phyloP scores from a whole-genome alignment of 2,888 invertebrate species.

The Actias luna region DNA sequence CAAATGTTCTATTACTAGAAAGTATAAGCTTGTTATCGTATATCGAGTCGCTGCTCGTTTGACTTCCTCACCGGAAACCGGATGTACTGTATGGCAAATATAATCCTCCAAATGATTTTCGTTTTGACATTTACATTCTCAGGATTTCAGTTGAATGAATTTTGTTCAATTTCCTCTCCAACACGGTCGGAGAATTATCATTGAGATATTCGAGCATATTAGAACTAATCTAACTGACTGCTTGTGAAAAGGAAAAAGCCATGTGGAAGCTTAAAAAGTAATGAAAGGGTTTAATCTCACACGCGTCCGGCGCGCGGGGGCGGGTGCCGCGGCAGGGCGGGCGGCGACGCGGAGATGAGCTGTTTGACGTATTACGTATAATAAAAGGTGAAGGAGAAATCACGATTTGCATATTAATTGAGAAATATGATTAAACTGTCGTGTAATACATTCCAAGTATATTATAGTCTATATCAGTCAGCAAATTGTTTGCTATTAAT shows the following conservation, averaged over 20 bases:
- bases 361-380: constrained; percentile 3
- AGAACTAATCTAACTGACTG: neutral
- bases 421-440: neutral
- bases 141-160: no score
- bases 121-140: no score
- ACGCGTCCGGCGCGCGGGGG: neutral
- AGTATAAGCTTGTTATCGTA: no score
- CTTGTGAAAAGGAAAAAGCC: neutral
- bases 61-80: no score
- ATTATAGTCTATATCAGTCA: neutral
- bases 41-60: no score
- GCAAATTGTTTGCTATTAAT: no score
- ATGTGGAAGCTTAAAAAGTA: neutral
- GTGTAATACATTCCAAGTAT: neutral
- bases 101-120: no score
- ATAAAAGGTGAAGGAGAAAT: constrained; percentile 8
- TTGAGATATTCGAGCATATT: neutral
- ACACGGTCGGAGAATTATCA: neutral
- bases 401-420: constrained; percentile 9
- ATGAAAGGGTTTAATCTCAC: neutral
- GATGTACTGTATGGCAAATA: no score
- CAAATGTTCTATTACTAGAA: no score
- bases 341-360: neutral
- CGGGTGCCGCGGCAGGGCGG: neutral
- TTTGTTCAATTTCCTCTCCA: no score